Evolutionary conservation across 2,113 vertebrate species (phyloP).

Genomic region (Mungos mungo): DNA sequence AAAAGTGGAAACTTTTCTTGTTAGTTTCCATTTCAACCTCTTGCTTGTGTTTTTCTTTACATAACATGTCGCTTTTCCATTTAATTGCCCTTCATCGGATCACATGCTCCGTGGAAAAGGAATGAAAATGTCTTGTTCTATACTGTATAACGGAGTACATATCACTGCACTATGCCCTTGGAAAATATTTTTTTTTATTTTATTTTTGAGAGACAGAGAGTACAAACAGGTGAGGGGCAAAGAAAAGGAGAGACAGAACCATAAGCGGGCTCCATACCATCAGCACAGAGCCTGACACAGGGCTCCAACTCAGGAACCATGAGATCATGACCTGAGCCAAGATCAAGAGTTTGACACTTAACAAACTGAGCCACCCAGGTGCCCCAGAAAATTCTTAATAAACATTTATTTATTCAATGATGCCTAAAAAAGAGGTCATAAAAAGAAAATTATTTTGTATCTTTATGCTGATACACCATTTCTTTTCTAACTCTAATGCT

Average conservation of each 20-base stretch:
- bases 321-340: no score
- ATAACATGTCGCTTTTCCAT: not conserved
- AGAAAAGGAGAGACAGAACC: no score
- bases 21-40: not conserved
- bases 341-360: no score
- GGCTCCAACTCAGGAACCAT: no score
- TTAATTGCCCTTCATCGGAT: not conserved
- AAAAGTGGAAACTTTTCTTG: not conserved
- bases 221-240: no score
- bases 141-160: rapidly evolving
- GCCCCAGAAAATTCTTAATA: not conserved
- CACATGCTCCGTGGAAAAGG: not conserved
- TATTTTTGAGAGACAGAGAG: no score
- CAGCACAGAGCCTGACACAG: no score
- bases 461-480: not conserved
- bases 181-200: no score
- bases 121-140: not conserved
- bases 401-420: not conserved
- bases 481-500: not conserved
- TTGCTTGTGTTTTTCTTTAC: not conserved
- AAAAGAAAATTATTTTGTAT: not conserved
- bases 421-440: not conserved
- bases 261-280: no score
- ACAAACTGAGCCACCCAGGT: no score
- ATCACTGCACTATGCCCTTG: not conserved